Evolutionary conservation across 2,888 invertebrate species (phyloP).

Genomic region (Phoenoteleia sp.): DNA sequence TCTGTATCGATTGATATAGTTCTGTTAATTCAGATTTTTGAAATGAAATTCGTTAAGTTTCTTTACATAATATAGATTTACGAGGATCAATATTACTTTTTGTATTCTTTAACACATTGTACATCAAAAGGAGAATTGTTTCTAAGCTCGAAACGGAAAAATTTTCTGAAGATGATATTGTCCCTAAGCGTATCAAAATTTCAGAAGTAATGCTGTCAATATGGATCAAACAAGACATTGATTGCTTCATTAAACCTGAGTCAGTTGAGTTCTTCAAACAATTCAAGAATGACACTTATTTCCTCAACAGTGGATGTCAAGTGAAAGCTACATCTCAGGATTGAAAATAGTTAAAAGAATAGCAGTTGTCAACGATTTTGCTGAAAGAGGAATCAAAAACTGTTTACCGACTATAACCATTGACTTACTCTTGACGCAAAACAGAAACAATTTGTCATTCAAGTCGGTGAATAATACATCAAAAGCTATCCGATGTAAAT

Average conservation of each 20-base stretch:
- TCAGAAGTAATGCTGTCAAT: not conserved
- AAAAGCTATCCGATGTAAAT: not conserved
- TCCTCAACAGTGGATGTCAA: conserved; percentile 40
- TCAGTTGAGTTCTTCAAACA: conserved; percentile 39
- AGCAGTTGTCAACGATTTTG: conserved; percentile 48
- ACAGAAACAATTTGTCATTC: conserved; percentile 47
- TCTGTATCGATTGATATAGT: not conserved
- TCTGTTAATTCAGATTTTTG: no score
- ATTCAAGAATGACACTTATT: conserved; percentile 45
- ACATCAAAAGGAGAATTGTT: conserved; percentile 12
- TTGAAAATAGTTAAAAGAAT: conserved; percentile 24
- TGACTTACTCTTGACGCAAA: conserved; percentile 29
- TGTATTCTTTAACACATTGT: no score
- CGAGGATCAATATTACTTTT: no score
- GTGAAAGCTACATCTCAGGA: conserved; percentile 33
- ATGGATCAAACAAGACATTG: conserved; percentile 36
- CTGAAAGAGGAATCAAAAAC: conserved; percentile 46
- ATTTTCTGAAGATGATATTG: not conserved
- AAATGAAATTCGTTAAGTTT: no score
- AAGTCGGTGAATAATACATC: conserved; percentile 4
- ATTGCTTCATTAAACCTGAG: conserved; percentile 34
- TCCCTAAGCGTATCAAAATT: not conserved
- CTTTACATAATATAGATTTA: no score
- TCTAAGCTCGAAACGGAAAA: not conserved
- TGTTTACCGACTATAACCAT: conserved; percentile 38